Percentiles rank a stretch among this genome's conserved stretches.
Conservation (phyloP, 2,888 invertebrate genomes). For the Antitype chi region DNA sequence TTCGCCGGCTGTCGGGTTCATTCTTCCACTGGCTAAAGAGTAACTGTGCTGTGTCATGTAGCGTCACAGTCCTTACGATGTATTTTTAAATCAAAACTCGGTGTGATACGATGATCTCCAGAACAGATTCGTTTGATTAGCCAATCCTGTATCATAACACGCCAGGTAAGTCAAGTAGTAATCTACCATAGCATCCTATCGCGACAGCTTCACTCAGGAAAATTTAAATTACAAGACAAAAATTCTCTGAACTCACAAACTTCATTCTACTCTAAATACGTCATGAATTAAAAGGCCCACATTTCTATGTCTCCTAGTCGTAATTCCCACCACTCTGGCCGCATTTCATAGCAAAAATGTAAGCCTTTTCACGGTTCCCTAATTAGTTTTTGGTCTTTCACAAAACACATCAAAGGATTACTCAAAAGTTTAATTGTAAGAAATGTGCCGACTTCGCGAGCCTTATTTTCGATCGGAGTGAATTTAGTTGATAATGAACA, state of each 20-base stretch:
- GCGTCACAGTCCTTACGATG: not conserved
- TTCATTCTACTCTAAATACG: not conserved
- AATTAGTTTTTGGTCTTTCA: slow-evolving; percentile 53
- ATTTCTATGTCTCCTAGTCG: slow-evolving; percentile 19
- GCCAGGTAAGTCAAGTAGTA: not conserved
- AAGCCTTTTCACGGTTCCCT: slow-evolving; percentile 19
- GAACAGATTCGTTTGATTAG: not conserved
- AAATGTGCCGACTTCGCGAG: slow-evolving; percentile 30
- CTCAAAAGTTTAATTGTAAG: slow-evolving; percentile 52
- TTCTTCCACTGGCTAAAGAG: not conserved
- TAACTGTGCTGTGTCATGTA: not conserved
- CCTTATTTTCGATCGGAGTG: slow-evolving; percentile 29
- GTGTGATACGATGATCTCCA: not conserved
- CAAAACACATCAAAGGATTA: slow-evolving; percentile 60
- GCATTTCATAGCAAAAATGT: slow-evolving; percentile 51
- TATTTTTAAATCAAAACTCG: not conserved
- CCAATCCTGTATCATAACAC: not conserved
- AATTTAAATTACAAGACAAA: slow-evolving; percentile 14
- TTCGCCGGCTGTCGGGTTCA: not conserved
- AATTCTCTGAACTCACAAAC: not conserved
- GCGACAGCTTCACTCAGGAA: not conserved
- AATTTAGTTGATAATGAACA: slow-evolving; percentile 57
- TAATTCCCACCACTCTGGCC: slow-evolving; percentile 11
- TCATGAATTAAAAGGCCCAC: slow-evolving; percentile 20
- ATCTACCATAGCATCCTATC: not conserved